Evolutionary conservation across 1,140 invertebrate species (phyloP).

Genomic region (Aphaenogaster floridana): DNA sequence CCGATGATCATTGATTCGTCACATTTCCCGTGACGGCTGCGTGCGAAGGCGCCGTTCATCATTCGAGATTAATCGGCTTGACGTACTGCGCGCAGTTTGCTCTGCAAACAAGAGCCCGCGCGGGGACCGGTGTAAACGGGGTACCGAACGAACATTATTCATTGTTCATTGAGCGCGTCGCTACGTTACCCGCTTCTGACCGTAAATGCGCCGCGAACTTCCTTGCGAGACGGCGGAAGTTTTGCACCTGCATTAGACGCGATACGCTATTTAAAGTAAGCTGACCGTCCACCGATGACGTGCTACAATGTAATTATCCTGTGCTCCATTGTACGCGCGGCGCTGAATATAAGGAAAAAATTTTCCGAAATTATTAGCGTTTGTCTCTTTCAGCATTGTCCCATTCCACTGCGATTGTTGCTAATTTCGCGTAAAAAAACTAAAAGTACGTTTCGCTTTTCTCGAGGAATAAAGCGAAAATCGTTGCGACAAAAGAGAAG

Average conservation of each 20-base stretch:
- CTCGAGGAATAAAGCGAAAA: neutral
- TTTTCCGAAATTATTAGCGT: neutral
- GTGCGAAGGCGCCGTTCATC: constrained; percentile 62
- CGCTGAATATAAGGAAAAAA: neutral
- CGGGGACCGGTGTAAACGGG: constrained; percentile 37
- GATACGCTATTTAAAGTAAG: constrained; percentile 27
- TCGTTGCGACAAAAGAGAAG: neutral
- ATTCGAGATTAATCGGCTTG: constrained; percentile 70
- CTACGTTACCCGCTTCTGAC: constrained; percentile 34
- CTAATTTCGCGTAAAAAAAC: neutral
- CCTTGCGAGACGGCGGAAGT: constrained; percentile 30
- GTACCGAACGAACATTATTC: constrained; percentile 64
- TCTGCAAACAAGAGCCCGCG: constrained; percentile 60
- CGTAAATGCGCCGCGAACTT: constrained; percentile 55
- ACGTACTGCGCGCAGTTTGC: constrained; percentile 65
- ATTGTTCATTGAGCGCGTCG: constrained; percentile 61
- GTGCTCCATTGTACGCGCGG: neutral
- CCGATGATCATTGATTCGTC: constrained; percentile 50
- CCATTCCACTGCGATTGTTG: neutral
- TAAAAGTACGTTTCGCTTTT: neutral
- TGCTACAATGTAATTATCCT: constrained; percentile 11
- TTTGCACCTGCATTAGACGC: constrained; percentile 36
- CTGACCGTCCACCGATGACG: constrained; percentile 19
- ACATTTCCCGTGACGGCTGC: constrained; percentile 53
- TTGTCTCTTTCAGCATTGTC: neutral